phyloP scores from a whole-genome alignment of 2,797 vertebrate species.

The Sylvia borin region DNA sequence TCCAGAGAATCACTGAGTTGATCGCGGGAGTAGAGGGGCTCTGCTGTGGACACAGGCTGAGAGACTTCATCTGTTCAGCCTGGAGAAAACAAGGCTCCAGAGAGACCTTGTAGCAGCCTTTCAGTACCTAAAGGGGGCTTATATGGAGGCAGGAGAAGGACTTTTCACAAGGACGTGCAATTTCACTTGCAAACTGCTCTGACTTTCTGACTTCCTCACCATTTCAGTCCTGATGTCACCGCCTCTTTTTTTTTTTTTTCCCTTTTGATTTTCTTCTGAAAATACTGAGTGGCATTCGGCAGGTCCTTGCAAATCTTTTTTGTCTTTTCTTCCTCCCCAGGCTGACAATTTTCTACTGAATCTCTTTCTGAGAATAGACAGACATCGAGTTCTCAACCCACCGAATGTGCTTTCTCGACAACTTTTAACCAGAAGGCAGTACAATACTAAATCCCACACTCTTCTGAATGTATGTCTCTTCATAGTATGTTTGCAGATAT shows the following conservation, averaged over 20 bases:
- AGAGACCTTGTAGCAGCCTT: neutral
- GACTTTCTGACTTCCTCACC: neutral
- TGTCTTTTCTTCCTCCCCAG: neutral
- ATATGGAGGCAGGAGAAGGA: neutral
- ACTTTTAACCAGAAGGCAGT: neutral
- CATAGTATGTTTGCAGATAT: neutral
- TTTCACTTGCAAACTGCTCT: neutral
- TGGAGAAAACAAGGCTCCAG: neutral
- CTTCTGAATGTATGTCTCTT: neutral
- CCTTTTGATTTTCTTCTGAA: neutral
- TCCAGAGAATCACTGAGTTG: too few relatives aligned
- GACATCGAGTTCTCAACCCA: neutral
- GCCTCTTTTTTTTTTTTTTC: neutral
- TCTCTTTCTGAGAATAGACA: neutral
- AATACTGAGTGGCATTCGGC: neutral
- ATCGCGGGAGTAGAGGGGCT: neutral
- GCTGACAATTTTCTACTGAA: neutral
- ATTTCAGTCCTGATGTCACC: neutral
- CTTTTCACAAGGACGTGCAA: neutral
- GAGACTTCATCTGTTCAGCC: neutral
- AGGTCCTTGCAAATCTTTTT: neutral
- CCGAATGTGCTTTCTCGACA: neutral
- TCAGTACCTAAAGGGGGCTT: neutral
- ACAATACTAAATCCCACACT: neutral
- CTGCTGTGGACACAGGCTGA: neutral